phyloP scores from a whole-genome alignment of 2,113 vertebrate genomes.

The Festucalex cinctus region DNA sequence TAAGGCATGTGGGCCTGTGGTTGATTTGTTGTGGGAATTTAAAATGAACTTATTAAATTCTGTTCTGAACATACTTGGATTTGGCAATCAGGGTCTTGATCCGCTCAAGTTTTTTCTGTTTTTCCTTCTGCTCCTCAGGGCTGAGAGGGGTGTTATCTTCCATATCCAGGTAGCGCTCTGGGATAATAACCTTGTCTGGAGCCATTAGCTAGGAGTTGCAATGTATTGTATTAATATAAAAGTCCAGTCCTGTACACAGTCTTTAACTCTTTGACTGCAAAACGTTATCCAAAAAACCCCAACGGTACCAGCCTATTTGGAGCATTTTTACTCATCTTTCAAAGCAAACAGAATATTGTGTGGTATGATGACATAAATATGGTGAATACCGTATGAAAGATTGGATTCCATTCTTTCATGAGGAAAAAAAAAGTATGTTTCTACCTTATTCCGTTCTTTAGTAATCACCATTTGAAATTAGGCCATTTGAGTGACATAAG shows the following conservation, averaged over 20 bases:
- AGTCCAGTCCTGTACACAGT: not conserved
- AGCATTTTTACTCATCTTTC: too few relatives aligned
- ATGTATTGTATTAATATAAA: not conserved
- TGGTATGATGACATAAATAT: too few relatives aligned
- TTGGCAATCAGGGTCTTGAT: conserved; percentile 97
- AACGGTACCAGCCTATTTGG: too few relatives aligned
- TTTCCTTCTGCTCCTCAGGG: conserved; percentile 89
- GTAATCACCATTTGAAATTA: too few relatives aligned
- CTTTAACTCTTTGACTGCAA: too few relatives aligned
- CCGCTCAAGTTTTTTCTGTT: conserved; percentile 93
- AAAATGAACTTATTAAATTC: not conserved
- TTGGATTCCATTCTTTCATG: too few relatives aligned
- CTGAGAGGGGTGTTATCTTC: conserved; percentile 82
- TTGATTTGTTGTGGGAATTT: not conserved
- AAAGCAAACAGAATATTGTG: too few relatives aligned
- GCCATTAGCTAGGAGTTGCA: conserved; percentile 74
- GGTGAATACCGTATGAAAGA: too few relatives aligned
- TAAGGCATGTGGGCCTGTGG: not conserved
- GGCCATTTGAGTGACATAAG: too few relatives aligned
- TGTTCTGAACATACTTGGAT: conserved; percentile 80
- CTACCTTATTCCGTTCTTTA: too few relatives aligned
- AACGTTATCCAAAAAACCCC: too few relatives aligned
- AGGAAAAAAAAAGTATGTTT: too few relatives aligned
- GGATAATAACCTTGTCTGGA: conserved; percentile 86
- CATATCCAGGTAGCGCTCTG: conserved; percentile 83